phyloP scores from a whole-genome alignment of 2,113 vertebrate species.

The Bagarius yarrelli region DNA sequence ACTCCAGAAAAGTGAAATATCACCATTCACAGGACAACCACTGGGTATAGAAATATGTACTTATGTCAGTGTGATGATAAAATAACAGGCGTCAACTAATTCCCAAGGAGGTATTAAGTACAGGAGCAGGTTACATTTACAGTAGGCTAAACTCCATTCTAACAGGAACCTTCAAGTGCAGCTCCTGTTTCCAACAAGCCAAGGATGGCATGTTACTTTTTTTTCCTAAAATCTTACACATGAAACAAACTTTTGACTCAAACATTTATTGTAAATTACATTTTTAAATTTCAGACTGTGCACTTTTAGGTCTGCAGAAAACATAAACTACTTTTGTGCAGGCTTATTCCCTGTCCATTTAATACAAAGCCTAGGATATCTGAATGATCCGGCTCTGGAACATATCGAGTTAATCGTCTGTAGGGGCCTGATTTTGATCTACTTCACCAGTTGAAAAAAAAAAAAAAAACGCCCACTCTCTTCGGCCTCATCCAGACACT shows the following conservation, averaged over 20 bases:
- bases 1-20: not conserved
- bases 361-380: conserved; percentile 23
- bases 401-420: conserved; percentile 22
- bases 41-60: not conserved
- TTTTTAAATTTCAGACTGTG: not conserved
- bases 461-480: conserved; percentile 14
- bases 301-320: not conserved
- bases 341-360: conserved; percentile 4
- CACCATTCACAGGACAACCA: not conserved
- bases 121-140: conserved; percentile 15
- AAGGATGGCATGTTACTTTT: not conserved
- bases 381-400: conserved; percentile 29
- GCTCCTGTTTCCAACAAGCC: conserved; percentile 32
- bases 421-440: conserved; percentile 14
- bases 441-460: conserved; percentile 10
- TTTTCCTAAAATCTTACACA: conserved; percentile 16
- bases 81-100: conserved; percentile 8
- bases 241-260: conserved; percentile 20
- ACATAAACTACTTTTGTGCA: conserved; percentile 23
- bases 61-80: conserved; percentile 6
- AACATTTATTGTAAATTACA: conserved; percentile 21
- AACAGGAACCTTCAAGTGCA: conserved; percentile 30
- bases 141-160: conserved; percentile 18
- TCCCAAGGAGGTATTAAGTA: conserved; percentile 13
- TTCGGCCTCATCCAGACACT: conserved; percentile 39